Conservation (phyloP, 2,888 invertebrate genomes). For the Dorcus parallelipipedus region DNA sequence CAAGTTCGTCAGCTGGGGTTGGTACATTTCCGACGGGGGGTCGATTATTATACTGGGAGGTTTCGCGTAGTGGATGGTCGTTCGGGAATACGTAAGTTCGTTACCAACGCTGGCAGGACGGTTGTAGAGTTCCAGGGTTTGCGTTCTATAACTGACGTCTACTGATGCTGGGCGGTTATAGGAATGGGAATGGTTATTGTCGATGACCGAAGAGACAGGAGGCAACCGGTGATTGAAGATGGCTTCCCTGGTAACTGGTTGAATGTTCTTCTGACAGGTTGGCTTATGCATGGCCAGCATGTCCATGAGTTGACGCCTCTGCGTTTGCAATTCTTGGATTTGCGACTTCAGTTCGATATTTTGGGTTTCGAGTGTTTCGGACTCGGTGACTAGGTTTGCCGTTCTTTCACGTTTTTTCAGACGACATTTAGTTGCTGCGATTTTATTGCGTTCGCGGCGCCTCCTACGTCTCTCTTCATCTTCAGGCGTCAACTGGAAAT, state of each 20-base stretch:
- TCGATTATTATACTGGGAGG: conserved; percentile 54
- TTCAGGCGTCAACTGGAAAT: conserved; percentile 77
- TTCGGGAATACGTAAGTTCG: conserved; percentile 26
- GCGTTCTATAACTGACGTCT: conserved; percentile 24
- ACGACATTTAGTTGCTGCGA: conserved; percentile 91
- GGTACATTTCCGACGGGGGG: conserved; percentile 42
- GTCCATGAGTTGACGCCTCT: conserved; percentile 73
- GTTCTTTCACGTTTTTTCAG: conserved; percentile 90
- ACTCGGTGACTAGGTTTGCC: conserved; percentile 80
- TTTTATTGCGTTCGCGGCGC: conserved; percentile 87
- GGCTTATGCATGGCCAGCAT: conserved; percentile 75
- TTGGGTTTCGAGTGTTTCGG: conserved; percentile 80
- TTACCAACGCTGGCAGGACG: conserved; percentile 36
- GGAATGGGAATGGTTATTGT: conserved; percentile 39
- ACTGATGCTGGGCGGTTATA: conserved; percentile 41
- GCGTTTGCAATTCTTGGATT: conserved; percentile 76
- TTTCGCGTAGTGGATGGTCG: conserved; percentile 33
- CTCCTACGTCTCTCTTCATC: conserved; percentile 85
- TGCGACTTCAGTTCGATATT: conserved; percentile 81
- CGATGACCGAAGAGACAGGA: conserved; percentile 43
- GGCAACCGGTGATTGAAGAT: conserved; percentile 33
- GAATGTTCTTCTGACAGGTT: conserved; percentile 57
- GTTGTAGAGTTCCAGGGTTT: conserved; percentile 33
- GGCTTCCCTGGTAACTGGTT: conserved; percentile 41
- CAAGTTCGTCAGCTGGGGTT: conserved; percentile 55